phyloP scores from a whole-genome alignment of 2,888 invertebrate genomes.

The Drosophila lacicola region DNA sequence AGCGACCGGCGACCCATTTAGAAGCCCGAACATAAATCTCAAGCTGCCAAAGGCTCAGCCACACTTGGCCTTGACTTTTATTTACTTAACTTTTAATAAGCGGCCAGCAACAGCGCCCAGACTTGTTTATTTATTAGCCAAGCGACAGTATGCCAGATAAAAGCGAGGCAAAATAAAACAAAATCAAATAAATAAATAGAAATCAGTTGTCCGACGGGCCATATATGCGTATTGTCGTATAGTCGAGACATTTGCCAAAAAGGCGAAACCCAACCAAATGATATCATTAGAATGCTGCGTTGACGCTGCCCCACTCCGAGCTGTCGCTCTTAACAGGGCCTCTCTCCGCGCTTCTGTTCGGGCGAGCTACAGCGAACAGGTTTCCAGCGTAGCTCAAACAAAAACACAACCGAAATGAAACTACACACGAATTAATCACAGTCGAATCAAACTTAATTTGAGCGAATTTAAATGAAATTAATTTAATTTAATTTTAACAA shows the following conservation, averaged over 20 bases:
- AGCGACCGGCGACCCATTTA: conserved; percentile 43
- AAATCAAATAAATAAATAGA: conserved; percentile 33
- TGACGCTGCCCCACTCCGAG: conserved; percentile 23
- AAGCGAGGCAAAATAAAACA: conserved; percentile 30
- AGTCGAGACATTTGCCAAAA: conserved; percentile 26
- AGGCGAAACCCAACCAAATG: conserved; percentile 29
- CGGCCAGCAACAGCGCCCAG: conserved; percentile 40
- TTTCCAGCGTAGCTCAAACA: conserved; percentile 37
- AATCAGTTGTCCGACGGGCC: conserved; percentile 47
- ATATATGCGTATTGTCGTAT: conserved; percentile 35
- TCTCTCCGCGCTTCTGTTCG: conserved; percentile 18
- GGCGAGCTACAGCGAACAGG: conserved; percentile 46
- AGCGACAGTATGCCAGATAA: conserved; percentile 37
- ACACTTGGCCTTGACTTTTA: conserved; percentile 73
- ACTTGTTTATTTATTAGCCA: conserved; percentile 70
- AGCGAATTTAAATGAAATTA: conserved; percentile 19
- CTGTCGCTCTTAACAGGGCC: conserved; percentile 62
- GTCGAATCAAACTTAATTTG: conserved; percentile 2
- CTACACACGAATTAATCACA: conserved; percentile 38
- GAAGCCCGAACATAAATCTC: conserved; percentile 53
- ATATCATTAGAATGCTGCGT: conserved; percentile 61
- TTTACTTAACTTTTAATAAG: conserved; percentile 63
- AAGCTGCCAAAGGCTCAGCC: conserved; percentile 9
- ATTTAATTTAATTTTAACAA: neutral
- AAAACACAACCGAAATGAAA: neutral